phyloP scores from a whole-genome alignment of 92 coral and sea anemone genomes.

The Parazoanthus swiftii region DNA sequence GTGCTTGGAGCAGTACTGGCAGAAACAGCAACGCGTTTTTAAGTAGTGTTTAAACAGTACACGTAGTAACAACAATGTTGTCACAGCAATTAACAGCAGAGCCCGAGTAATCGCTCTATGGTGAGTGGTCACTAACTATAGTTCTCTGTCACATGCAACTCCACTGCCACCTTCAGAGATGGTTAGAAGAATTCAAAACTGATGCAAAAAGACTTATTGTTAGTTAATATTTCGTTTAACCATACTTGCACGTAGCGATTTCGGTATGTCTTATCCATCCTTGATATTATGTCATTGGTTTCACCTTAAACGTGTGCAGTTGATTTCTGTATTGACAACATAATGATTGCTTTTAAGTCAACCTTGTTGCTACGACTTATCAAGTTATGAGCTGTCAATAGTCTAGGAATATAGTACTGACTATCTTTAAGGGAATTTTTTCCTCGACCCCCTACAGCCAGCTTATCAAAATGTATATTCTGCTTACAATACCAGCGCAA shows the following conservation, averaged over 20 bases:
- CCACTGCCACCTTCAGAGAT: slow-evolving; percentile 3
- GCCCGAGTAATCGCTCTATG: neutral
- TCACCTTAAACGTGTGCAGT: neutral
- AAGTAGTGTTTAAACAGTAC: no score
- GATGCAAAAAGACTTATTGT: neutral
- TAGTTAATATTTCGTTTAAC: neutral
- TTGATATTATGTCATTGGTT: neutral
- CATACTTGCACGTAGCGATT: neutral
- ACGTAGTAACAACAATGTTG: no score
- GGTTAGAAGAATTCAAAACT: slow-evolving; percentile 20
- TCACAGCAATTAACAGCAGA: no score
- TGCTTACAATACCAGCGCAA: no score
- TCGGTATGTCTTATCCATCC: neutral
- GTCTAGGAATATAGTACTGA: no score
- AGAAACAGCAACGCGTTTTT: no score
- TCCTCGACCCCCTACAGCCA: no score
- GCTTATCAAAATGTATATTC: no score
- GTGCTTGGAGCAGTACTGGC: no score
- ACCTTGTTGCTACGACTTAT: neutral
- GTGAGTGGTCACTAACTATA: neutral
- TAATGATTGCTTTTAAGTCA: neutral
- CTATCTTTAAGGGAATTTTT: no score
- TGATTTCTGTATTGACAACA: neutral
- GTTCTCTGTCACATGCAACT: neutral
- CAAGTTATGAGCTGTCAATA: no score